Evolutionary conservation across 1,140 invertebrate species (phyloP), one percentile per base, ranked within the genome.

Genomic region (Lucilia sericata): DNA sequence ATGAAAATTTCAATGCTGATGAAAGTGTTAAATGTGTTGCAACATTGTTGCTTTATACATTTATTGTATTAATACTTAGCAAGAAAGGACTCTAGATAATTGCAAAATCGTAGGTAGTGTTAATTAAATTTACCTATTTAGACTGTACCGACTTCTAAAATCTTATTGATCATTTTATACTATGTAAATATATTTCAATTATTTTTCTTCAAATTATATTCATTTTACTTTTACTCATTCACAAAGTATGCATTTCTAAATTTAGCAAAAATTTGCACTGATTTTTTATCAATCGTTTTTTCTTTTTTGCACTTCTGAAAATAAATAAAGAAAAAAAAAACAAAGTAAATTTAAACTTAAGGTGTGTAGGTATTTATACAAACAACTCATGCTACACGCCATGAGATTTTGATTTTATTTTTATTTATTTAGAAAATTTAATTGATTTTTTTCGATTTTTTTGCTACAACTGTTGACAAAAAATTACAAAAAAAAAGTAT

Each of bases 141-240:
- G 3, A 30, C 25, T 30, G 25, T 30, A 30, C 25, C 1, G 25
- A 30, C 25, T 30, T 30, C 1, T 2, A 30, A 30, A 3, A 30
- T 60, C 55, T 60, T 2, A 60, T 60, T 17, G 55, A 60, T 60
- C 55, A 14, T 7, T 60, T 14, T 60, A 60, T 60, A 60, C 7
- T n/a, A n/a, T 42, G 5, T 42, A 2, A 2, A 42, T 60, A n/a
- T 60, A 60, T n/a, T n/a, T n/a, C 55, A 60, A n/a, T 14, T 60
- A 14, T 60, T n/a, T 12, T 60, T 60, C 1, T 42, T 42, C 5
- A 42, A 60, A 12, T 60, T 60, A 17, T 5, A 14, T n/a, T 60
- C 55, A 60, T 70, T 70, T 25, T 70, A 70, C 65, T 70, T 70
- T 70, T 70, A 70, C 65, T 70, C 65, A 70, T 70, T 70, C 65